Base-by-base conservation (phyloP, 2,113 vertebrate species). In the Scolopax mira region DNA sequence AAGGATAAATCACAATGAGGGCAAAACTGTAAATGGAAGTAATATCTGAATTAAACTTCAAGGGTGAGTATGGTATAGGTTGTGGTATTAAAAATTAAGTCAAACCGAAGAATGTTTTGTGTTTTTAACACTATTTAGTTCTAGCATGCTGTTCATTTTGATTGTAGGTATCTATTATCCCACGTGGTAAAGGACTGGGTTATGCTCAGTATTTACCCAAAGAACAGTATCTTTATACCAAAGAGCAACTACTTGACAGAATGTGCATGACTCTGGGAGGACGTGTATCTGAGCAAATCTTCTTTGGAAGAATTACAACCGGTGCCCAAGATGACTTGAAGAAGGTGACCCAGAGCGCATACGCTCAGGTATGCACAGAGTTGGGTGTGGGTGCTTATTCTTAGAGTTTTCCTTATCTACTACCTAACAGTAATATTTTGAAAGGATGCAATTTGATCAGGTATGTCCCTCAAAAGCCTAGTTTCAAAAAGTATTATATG, bases 261-360 rank as follows among this genome's bases (percentile, higher is more conserved):
- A 99, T 99, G 99, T 99, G 99, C 78, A 99, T 99, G 99, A 99
- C 98, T 4, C 96, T 99, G 79, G 99, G 99, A 6, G 99, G 99
- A 3, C 98, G 99, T 0, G 99, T 99, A 21, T 97, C 99, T 0
- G 99, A 99, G 95, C 98, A 99, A 94, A 99, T 99, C 97, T 99
- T 99, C 97, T 99, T 99, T 6, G 98, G 98, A 19, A 98, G 97
- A 72, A 99, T 99, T 89, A 99, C 99, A 69, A 99, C 99, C 0
- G 99, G 99, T 11, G 99, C 99, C 10, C 99, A 99, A 81, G 99
- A 99, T 18, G 99, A 99, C 97, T 97, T 99, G 49, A 98, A 97
- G 64, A 99, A 99, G 96, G 99, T 99, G 89, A 99, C 99, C 2
- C 99, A 99, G 98, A 99, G 99, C 61, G 99, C 99, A 3, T 99